A percentile compares a stretch with the other conserved stretches of the same genome.
Conservation (phyloP, 2,113 vertebrate genomes). For the Notechis scutatus region DNA sequence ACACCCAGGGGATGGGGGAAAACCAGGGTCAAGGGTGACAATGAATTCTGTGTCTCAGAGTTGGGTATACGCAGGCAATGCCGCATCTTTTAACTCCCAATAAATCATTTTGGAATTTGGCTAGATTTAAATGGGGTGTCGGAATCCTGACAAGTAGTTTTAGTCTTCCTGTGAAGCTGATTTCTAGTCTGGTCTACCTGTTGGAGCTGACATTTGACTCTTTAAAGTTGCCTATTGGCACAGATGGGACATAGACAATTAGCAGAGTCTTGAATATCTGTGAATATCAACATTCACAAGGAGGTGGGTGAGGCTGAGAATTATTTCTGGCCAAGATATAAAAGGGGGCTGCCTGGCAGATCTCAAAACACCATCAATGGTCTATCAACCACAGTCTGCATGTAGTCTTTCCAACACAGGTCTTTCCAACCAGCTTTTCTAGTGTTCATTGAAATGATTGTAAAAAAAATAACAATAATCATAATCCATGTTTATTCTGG, state of each 20-base stretch:
- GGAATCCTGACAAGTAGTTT: background rate
- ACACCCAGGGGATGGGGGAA: too few species aligned
- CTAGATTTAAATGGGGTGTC: too few species aligned
- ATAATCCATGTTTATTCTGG: background rate
- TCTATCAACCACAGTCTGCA: background rate
- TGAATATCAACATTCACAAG: background rate
- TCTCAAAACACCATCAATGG: background rate
- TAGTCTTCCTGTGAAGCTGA: background rate
- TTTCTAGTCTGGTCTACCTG: background rate
- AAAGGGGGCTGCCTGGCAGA: background rate
- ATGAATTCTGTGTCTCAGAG: too few species aligned
- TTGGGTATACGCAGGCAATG: too few species aligned
- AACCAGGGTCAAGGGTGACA: too few species aligned
- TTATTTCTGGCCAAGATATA: background rate
- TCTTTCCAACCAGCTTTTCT: background rate
- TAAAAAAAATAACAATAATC: background rate
- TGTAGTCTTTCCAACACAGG: background rate
- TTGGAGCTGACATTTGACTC: background rate
- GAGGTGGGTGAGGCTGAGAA: background rate
- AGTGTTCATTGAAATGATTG: background rate
- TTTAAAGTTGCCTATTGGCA: background rate
- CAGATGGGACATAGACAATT: background rate
- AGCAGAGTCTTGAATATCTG: background rate
- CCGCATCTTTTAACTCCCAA: too few species aligned
- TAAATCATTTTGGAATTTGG: too few species aligned